Conservation (phyloP, 2,888 invertebrate genomes). For the Synergus itoensis region DNA sequence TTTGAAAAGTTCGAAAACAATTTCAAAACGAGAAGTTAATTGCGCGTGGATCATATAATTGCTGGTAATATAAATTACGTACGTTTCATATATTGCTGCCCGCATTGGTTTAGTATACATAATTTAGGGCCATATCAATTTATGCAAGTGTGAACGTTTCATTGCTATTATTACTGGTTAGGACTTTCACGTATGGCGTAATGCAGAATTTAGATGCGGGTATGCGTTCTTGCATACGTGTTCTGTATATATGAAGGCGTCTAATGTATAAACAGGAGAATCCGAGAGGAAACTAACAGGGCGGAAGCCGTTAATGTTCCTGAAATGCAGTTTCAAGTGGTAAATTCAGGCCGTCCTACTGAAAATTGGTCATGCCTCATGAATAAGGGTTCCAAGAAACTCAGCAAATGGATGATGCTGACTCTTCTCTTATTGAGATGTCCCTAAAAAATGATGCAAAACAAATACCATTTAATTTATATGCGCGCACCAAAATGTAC, state of each 20-base stretch:
- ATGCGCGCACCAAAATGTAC: background rate
- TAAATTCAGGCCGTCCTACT: conserved; percentile 41
- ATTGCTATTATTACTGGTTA: conserved; percentile 34
- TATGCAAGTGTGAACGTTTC: background rate
- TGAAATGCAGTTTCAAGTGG: conserved; percentile 45
- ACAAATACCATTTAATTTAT: background rate
- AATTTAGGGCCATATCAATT: conserved; percentile 16
- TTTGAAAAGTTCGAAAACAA: too few relatives aligned
- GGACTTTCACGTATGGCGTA: conserved; percentile 10
- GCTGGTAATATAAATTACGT: too few relatives aligned
- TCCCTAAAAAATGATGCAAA: background rate
- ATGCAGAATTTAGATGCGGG: conserved; percentile 25
- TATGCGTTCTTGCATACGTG: conserved; percentile 28
- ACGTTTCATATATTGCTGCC: background rate
- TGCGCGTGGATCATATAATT: too few relatives aligned
- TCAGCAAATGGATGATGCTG: conserved; percentile 18
- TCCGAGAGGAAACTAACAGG: conserved; percentile 45
- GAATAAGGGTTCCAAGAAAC: conserved; percentile 15
- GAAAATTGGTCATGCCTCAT: conserved; percentile 44
- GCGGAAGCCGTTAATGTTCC: conserved; percentile 48
- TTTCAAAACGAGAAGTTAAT: too few relatives aligned
- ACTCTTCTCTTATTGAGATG: background rate
- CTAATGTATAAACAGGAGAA: conserved; percentile 32
- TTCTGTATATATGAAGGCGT: conserved; percentile 25
- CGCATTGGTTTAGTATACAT: background rate